Percentiles rank a stretch among this genome's conserved stretches.
phyloP scores from a whole-genome alignment of 1,140 invertebrate species.

The Manduca sexta region DNA sequence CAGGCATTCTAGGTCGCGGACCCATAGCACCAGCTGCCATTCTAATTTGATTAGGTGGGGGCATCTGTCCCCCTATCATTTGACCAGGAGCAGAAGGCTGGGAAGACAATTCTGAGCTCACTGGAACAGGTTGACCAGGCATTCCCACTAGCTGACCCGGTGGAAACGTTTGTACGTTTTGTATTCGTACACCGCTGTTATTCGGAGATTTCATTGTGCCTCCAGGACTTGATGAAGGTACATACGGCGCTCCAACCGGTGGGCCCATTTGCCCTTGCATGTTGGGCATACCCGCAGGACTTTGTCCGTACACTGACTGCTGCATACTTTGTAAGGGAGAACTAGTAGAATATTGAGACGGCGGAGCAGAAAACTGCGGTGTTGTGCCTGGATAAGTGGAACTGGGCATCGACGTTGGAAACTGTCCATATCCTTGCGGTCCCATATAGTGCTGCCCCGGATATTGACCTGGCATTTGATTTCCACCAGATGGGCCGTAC shows the following conservation, averaged over 20 bases:
- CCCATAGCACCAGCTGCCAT: constrained; percentile 43
- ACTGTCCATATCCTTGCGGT: constrained; percentile 38
- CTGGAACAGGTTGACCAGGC: constrained; percentile 11
- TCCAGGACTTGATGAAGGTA: constrained; percentile 40
- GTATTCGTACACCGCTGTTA: constrained; percentile 45
- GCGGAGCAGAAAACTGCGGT: constrained; percentile 30
- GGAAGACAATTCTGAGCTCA: constrained; percentile 2
- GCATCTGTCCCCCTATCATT: constrained; percentile 35
- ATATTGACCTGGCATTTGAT: constrained; percentile 36
- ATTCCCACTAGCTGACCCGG: constrained; percentile 33
- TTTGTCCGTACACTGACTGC: constrained; percentile 52
- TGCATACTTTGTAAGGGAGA: constrained; percentile 62
- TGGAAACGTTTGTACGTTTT: constrained; percentile 61
- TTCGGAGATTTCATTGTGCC: constrained; percentile 42
- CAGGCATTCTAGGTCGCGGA: constrained; percentile 42
- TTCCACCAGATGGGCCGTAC: constrained; percentile 30
- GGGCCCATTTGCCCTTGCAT: constrained; percentile 49
- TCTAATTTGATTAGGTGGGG: constrained; percentile 42
- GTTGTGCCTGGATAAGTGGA: constrained; percentile 31
- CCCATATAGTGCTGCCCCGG: constrained; percentile 43
- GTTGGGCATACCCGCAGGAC: constrained; percentile 35
- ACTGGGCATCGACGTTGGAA: constrained; percentile 42
- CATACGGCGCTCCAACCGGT: constrained; percentile 39
- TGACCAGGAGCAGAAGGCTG: constrained; percentile 23
- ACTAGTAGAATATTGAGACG: constrained; percentile 40